Conservation (phyloP, 1,140 invertebrate genomes). For the Drosophila quadrilineata region DNA sequence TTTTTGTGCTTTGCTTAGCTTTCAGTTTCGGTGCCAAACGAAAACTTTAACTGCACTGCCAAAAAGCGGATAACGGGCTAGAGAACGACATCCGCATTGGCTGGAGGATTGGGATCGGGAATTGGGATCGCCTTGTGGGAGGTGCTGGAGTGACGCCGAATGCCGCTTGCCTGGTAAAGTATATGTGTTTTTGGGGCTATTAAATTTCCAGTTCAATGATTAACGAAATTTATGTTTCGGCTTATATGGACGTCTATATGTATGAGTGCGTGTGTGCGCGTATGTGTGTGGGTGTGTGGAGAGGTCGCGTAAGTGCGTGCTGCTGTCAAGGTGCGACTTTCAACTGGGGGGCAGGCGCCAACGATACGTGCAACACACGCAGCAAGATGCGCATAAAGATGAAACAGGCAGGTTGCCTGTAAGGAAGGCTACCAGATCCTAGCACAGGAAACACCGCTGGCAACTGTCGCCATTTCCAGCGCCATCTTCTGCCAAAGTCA, state of each 20-base stretch:
- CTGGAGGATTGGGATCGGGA: neutral
- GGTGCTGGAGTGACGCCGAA: slow-evolving; percentile 26
- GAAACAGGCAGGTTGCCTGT: slow-evolving; percentile 10
- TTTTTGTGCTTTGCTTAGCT: slow-evolving; percentile 51
- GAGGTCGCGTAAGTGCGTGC: slow-evolving; percentile 51
- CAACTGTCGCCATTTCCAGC: neutral
- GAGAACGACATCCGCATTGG: neutral
- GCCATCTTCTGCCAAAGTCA: neutral
- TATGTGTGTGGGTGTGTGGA: slow-evolving; percentile 5
- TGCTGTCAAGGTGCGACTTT: slow-evolving; percentile 60
- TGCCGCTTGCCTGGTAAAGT: slow-evolving; percentile 36
- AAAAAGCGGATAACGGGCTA: neutral
- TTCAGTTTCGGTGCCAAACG: neutral
- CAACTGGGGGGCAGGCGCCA: slow-evolving; percentile 22
- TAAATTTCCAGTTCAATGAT: slow-evolving; percentile 79
- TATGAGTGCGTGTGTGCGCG: neutral
- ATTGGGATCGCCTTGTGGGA: slow-evolving; percentile 17
- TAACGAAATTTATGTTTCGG: slow-evolving; percentile 79
- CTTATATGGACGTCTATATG: slow-evolving; percentile 42
- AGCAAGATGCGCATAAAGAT: slow-evolving; percentile 12
- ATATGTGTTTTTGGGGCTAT: slow-evolving; percentile 72
- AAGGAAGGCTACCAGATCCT: neutral
- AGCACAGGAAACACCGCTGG: neutral
- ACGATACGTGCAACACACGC: slow-evolving; percentile 34
- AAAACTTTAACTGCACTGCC: slow-evolving; percentile 59